Conservation (phyloP, 2,797 vertebrate genomes). For the Picus viridis region DNA sequence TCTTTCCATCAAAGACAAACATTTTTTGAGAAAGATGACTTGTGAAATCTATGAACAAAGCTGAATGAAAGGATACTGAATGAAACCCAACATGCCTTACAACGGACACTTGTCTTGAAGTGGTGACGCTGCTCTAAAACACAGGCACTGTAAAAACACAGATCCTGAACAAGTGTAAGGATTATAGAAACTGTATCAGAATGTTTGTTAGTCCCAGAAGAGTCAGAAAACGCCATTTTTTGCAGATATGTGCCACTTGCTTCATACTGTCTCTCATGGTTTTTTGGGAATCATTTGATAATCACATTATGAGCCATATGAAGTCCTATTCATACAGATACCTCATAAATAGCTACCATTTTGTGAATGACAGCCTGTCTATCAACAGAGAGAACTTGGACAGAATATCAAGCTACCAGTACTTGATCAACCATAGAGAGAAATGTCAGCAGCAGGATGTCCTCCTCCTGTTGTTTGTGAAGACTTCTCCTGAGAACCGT, state of each 20-base stretch:
- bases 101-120: slow-evolving; percentile 54
- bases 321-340: slow-evolving; percentile 92
- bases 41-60: slow-evolving; percentile 42
- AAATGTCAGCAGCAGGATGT: slow-evolving; percentile 85
- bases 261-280: slow-evolving; percentile 86
- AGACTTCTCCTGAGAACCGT: slow-evolving; percentile 87
- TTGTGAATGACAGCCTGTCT: slow-evolving; percentile 86
- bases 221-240: slow-evolving; percentile 84
- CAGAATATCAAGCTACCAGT: slow-evolving; percentile 77
- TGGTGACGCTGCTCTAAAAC: slow-evolving; percentile 13
- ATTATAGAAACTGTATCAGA: slow-evolving; percentile 74
- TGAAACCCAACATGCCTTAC: slow-evolving; percentile 47
- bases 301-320: slow-evolving; percentile 85
- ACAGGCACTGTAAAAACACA: slow-evolving; percentile 37
- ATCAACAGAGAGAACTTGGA: slow-evolving; percentile 72
- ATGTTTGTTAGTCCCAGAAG: slow-evolving; percentile 88
- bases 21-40: slow-evolving; percentile 36
- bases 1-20: slow-evolving; percentile 2
- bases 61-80: not conserved
- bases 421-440: slow-evolving; percentile 87
- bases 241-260: slow-evolving; percentile 84
- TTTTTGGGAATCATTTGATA: slow-evolving; percentile 85
- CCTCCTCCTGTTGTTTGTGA: slow-evolving; percentile 91
- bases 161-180: slow-evolving; percentile 33
- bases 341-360: slow-evolving; percentile 89